Evolutionary conservation across 2,888 invertebrate genomes (phyloP).

Genomic region (Craniophora ligustri): DNA sequence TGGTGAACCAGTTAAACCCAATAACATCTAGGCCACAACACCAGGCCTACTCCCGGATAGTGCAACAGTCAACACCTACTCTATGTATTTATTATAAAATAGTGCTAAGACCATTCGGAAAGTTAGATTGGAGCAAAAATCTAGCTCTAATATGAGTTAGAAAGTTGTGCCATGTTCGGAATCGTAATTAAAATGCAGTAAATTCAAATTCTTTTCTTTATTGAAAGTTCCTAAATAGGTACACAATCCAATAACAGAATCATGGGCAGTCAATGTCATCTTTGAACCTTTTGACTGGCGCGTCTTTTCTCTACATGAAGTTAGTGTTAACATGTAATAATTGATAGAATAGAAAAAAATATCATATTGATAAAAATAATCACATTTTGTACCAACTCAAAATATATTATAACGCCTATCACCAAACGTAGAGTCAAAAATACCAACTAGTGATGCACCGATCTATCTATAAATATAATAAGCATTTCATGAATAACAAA

Average conservation of each 20-base stretch:
- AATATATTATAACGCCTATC: no score
- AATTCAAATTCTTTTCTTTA: conserved; percentile 50
- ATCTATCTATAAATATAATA: no score
- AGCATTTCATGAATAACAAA: no score
- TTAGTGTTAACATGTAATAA: no score
- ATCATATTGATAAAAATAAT: no score
- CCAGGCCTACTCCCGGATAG: conserved; percentile 53
- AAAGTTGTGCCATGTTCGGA: conserved; percentile 70
- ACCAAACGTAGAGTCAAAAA: no score
- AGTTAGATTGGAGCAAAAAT: conserved; percentile 63
- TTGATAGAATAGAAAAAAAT: no score
- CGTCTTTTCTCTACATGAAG: no score
- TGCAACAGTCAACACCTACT: conserved; percentile 79
- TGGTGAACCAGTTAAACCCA: conserved; percentile 68
- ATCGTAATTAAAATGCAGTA: conserved; percentile 64
- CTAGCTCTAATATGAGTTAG: conserved; percentile 62
- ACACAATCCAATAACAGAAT: not conserved
- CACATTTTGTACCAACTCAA: no score
- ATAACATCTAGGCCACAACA: conserved; percentile 55
- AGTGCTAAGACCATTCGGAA: conserved; percentile 65
- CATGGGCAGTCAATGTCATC: no score
- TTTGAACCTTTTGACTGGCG: no score
- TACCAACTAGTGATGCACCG: no score
- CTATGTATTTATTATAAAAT: conserved; percentile 68
- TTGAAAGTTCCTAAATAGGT: not conserved